Base-by-base conservation (phyloP, 2,888 invertebrate species). In the Leucania comma region DNA sequence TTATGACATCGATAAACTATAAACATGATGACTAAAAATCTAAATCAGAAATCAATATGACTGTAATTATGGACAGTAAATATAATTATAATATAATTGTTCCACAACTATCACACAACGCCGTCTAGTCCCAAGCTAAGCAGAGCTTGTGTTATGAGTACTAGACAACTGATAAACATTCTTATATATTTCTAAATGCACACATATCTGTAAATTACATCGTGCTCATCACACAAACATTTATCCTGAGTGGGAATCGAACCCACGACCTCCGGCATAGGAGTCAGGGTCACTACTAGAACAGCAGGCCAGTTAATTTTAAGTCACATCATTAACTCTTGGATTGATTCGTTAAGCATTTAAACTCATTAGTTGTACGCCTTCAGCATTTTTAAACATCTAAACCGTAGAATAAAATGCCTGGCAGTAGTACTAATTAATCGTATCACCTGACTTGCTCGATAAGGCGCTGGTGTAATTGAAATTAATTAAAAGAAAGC, bases 401-500 rank as follows among this genome's bases (percentile, higher is more conserved):
- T 56, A 24, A 62, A 50, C 24, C 17, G 10, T 54, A 3, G 59
- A 82, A 75, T 61, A 72, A 64, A 81, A 72, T 68, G 20, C 72
- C 14, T 35, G 32, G 32, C 42, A 35, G 46, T 71, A 35, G 69
- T 81, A 80, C 78, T 83, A 85, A 87, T 83, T 80, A 82, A 83
- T 79, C 48, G 71, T 77, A 78, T 78, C 78, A 83, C 80, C 82
- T 84, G 82, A 71, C 62, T 60, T 78, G 73, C 59, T 78, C 87
- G 89, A 89, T 89, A 88, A 89, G 85, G 72, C 85, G 68, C 68
- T 72, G 68, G 80, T 67, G 82, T 90, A 90, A 90, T 90, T 88
- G 86, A 86, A 90, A 90, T 90, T 91, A 90, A 91, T 90, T 91
- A 90, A 88, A 85, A 75, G 83, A 75, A 83, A 87, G 76, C 81